phyloP scores from a whole-genome alignment of 2,888 invertebrate species.

The Drosophila antonietae region DNA sequence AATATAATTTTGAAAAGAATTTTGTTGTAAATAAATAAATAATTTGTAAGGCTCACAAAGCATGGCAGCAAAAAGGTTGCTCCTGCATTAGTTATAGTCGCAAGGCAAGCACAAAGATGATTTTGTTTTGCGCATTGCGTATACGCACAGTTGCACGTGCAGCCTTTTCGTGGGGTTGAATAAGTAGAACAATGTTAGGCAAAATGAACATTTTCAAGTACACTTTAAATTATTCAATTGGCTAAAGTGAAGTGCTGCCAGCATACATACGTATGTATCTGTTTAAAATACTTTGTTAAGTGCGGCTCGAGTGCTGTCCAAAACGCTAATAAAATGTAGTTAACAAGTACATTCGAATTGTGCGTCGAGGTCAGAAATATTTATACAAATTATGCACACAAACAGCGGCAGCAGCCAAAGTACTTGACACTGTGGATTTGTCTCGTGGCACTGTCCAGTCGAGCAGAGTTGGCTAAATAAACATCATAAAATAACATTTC shows the following conservation, averaged over 20 bases:
- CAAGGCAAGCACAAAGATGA: slow-evolving; percentile 55
- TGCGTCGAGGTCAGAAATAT: slow-evolving; percentile 21
- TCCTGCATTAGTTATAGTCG: slow-evolving; percentile 65
- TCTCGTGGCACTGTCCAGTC: slow-evolving; percentile 16
- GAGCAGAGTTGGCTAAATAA: slow-evolving; percentile 52
- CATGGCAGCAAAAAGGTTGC: slow-evolving; percentile 39
- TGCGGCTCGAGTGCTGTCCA: neutral
- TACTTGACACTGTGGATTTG: slow-evolving; percentile 17
- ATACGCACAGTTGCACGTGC: slow-evolving; percentile 67
- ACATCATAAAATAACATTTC: slow-evolving; percentile 74
- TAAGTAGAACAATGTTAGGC: slow-evolving; percentile 13
- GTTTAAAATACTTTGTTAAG: neutral
- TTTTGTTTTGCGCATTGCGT: slow-evolving; percentile 53
- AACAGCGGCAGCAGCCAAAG: slow-evolving; percentile 9
- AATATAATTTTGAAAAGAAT: neutral
- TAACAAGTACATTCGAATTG: slow-evolving; percentile 3
- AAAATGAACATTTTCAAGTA: neutral
- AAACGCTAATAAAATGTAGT: slow-evolving; percentile 10
- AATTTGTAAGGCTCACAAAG: slow-evolving; percentile 2
- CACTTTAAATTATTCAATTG: slow-evolving; percentile 14
- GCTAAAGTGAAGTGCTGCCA: neutral
- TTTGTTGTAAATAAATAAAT: slow-evolving; percentile 3
- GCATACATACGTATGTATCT: neutral
- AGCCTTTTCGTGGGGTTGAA: slow-evolving; percentile 13
- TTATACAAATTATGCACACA: slow-evolving; percentile 55